Conservation (phyloP, 2,113 vertebrate genomes). For the Theristicus caerulescens region DNA sequence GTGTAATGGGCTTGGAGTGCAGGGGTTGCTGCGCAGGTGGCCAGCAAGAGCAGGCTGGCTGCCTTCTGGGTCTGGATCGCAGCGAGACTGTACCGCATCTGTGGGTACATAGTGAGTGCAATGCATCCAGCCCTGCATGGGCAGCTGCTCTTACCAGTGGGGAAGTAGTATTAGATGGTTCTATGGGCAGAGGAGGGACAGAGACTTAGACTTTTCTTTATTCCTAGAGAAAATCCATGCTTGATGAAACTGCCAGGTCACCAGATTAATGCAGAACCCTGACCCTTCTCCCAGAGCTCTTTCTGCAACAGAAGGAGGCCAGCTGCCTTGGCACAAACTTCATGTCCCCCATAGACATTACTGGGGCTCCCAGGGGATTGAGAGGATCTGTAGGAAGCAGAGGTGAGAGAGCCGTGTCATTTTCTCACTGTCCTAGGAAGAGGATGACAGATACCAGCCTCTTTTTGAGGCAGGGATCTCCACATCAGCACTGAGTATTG, state of each 20-base stretch:
- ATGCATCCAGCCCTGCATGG: neutral
- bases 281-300: neutral
- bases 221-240: neutral
- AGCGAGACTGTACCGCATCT: accelerated
- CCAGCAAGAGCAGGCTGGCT: neutral
- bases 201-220: neutral
- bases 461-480: neutral
- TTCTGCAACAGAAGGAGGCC: neutral
- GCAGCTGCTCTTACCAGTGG: neutral
- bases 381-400: neutral
- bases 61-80: neutral
- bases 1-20: neutral
- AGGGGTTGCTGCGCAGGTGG: neutral
- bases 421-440: neutral
- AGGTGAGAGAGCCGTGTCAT: neutral
- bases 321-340: neutral
- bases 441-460: neutral
- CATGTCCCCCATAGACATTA: accelerated
- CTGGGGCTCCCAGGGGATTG: neutral
- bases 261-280: neutral
- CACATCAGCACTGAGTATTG: neutral
- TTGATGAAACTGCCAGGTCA: neutral
- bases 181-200: neutral
- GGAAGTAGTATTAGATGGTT: neutral
- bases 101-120: accelerated